Conservation (phyloP, 2,888 invertebrate species). For the Drosophila nr. fundita region DNA sequence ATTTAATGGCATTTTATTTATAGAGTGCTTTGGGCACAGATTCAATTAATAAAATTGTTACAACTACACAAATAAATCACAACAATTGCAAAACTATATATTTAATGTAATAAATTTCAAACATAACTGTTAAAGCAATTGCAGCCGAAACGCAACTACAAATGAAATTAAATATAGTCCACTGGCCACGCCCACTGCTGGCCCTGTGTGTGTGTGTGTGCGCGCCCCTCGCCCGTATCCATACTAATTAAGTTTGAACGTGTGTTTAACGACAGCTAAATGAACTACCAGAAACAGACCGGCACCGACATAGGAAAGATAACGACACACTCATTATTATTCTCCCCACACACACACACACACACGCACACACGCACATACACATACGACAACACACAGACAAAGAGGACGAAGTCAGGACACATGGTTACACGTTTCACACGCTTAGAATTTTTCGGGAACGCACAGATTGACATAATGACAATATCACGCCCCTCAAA, state of each 20-base stretch:
- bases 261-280: conserved; percentile 75
- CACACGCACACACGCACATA: conserved; percentile 16
- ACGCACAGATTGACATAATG: conserved; percentile 75
- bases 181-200: conserved; percentile 16
- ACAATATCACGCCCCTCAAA: conserved; percentile 76
- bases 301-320: conserved; percentile 62
- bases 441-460: conserved; percentile 56
- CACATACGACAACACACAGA: conserved; percentile 3
- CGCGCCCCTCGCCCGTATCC: conserved; percentile 1
- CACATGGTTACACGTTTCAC: conserved; percentile 50
- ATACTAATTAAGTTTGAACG: conserved; percentile 70
- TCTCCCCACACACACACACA: conserved; percentile 45
- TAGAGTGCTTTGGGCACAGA: conserved; percentile 25
- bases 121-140: background rate
- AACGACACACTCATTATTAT: conserved; percentile 71
- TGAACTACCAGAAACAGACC: conserved; percentile 74
- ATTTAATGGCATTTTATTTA: conserved; percentile 38
- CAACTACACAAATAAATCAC: conserved; percentile 29
- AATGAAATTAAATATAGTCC: conserved; percentile 13
- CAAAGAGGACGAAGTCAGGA: conserved; percentile 20
- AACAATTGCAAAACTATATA: conserved; percentile 30
- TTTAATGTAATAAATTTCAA: conserved; percentile 1
- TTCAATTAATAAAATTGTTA: conserved; percentile 47
- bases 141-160: background rate
- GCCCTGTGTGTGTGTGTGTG: background rate